Conservation (phyloP, 2,888 invertebrate genomes). For the Ophioninae sp. region DNA sequence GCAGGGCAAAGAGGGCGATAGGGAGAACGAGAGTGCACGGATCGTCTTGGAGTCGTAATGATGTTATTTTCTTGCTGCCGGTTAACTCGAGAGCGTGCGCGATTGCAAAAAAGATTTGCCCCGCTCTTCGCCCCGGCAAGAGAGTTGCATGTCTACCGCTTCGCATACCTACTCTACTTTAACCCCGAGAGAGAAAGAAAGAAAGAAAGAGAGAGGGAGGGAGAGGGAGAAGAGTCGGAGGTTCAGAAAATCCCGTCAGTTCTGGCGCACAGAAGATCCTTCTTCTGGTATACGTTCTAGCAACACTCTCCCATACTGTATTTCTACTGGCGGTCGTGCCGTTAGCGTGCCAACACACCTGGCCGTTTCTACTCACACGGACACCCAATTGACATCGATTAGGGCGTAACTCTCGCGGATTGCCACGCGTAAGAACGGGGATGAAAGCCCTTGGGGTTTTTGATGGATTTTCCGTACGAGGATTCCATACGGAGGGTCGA, state of each 20-base stretch:
- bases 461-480: background rate
- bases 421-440: background rate
- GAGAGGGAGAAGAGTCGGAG: constrained; percentile 5
- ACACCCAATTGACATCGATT: background rate
- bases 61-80: constrained; percentile 77
- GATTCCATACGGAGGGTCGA: background rate
- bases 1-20: background rate
- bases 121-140: background rate
- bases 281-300: constrained; percentile 30
- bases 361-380: constrained; percentile 64
- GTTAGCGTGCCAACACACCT: constrained; percentile 70
- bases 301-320: constrained; percentile 68
- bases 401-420: background rate
- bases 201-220: background rate
- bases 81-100: constrained; percentile 66
- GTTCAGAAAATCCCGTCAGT: constrained; percentile 44
- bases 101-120: constrained; percentile 49
- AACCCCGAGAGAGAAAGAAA: constrained; percentile 45
- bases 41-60: constrained; percentile 72
- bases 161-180: constrained; percentile 70
- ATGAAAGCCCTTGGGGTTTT: background rate
- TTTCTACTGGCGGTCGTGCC: constrained; percentile 68
- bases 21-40: constrained; percentile 21
- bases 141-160: constrained; percentile 70
- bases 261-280: constrained; percentile 21